Percentiles rank a stretch among this genome's conserved stretches.
Evolutionary conservation across 2,888 invertebrate species (phyloP).

Genomic region (Notodromas monacha): DNA sequence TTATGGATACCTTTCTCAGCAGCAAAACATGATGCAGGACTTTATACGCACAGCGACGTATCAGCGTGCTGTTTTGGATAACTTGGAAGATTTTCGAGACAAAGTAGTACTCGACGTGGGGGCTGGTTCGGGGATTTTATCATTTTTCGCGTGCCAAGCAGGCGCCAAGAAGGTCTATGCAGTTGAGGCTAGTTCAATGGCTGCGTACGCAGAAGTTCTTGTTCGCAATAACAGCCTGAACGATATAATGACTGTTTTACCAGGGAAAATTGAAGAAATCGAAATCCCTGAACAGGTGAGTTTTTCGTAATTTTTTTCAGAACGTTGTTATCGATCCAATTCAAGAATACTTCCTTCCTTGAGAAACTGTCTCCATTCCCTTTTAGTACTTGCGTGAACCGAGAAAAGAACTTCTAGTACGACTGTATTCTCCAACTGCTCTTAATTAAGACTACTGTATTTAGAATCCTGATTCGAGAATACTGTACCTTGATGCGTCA

Average conservation of each 20-base stretch:
- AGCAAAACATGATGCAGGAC: constrained; percentile 99
- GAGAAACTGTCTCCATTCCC: too few species aligned
- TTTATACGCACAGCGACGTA: constrained; percentile 93
- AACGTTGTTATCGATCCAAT: too few species aligned
- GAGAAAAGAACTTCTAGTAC: too few species aligned
- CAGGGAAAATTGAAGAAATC: constrained; percentile 94
- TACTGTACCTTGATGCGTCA: too few species aligned
- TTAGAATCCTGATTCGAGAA: too few species aligned
- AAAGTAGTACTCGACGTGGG: constrained; percentile 89
- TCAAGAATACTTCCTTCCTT: too few species aligned
- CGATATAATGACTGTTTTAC: constrained; percentile 60
- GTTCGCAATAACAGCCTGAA: constrained; percentile 40
- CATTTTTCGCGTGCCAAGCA: constrained; percentile 91
- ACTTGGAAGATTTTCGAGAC: constrained; percentile 54
- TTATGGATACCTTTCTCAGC: constrained; percentile 92
- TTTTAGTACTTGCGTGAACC: too few species aligned
- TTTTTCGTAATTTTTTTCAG: too few species aligned
- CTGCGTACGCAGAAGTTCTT: constrained; percentile 49
- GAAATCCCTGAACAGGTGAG: constrained; percentile 69
- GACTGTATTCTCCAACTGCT: too few species aligned
- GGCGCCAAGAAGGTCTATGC: constrained; percentile 88
- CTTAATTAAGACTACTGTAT: too few species aligned
- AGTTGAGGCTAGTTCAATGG: constrained; percentile 98
- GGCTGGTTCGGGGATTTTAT: constrained; percentile 88
- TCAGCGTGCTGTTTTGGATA: constrained; percentile 77